phyloP scores from a whole-genome alignment of 1,140 invertebrate species.

The Aphaenogaster ashmeadi region DNA sequence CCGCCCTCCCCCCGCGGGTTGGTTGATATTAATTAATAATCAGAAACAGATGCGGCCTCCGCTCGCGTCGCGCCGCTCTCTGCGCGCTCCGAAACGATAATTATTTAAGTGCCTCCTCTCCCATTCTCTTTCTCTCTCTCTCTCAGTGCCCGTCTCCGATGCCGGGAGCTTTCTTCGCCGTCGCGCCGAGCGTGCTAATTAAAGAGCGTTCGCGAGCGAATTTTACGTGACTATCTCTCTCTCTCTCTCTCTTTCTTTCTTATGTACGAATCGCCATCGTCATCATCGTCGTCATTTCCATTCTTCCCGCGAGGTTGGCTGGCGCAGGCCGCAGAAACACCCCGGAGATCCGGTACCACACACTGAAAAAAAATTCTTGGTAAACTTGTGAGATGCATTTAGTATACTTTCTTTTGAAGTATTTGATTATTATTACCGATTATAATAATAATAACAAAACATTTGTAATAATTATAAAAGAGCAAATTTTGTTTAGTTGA shows the following conservation, averaged over 20 bases:
- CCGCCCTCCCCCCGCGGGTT: conserved; percentile 67
- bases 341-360: conserved; percentile 79
- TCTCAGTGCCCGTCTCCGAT: conserved; percentile 41
- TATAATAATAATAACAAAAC: too few relatives aligned
- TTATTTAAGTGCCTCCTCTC: conserved; percentile 83
- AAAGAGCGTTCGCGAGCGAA: conserved; percentile 82
- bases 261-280: conserved; percentile 76
- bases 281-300: conserved; percentile 61
- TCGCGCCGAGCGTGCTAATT: conserved; percentile 78
- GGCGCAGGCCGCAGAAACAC: conserved; percentile 66
- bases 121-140: conserved; percentile 17
- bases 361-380: too few relatives aligned
- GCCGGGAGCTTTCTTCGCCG: conserved; percentile 51
- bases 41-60: conserved; percentile 86
- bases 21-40: conserved; percentile 87
- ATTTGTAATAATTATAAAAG: too few relatives aligned
- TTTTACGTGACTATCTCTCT: conserved; percentile 80
- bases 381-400: too few relatives aligned
- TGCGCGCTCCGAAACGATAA: conserved; percentile 81
- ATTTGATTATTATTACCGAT: too few relatives aligned
- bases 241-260: conserved; percentile 77
- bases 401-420: too few relatives aligned
- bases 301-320: conserved; percentile 61
- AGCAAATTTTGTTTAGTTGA: too few relatives aligned
- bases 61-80: conserved; percentile 61